Conservation (phyloP, 2,888 invertebrate species). For the Thera britannica region DNA sequence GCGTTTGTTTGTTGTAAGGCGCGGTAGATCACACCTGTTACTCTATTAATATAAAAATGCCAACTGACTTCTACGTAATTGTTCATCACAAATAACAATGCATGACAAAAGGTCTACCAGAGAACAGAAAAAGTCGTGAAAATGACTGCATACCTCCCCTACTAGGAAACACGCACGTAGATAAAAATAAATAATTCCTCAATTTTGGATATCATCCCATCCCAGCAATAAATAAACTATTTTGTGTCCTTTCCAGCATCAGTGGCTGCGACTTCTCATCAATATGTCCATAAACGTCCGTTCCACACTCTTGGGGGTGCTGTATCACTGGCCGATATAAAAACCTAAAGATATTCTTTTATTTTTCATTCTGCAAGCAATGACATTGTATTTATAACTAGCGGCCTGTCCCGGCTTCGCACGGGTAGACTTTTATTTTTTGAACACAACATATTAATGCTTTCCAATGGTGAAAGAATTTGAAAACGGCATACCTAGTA, state of each 20-base stretch:
- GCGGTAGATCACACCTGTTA: neutral
- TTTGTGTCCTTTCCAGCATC: slow-evolving; percentile 26
- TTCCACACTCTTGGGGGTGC: slow-evolving; percentile 47
- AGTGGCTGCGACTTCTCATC: slow-evolving; percentile 35
- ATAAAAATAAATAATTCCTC: slow-evolving; percentile 26
- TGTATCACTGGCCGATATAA: slow-evolving; percentile 51
- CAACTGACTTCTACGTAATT: neutral
- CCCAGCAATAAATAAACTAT: slow-evolving; percentile 27
- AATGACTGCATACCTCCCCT: too few relatives aligned
- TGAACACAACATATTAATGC: too few relatives aligned
- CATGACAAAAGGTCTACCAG: too few relatives aligned
- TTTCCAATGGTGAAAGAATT: too few relatives aligned
- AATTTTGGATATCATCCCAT: slow-evolving; percentile 14
- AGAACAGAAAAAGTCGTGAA: too few relatives aligned
- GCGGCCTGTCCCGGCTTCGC: too few relatives aligned
- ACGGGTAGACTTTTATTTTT: too few relatives aligned
- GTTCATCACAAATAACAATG: too few relatives aligned
- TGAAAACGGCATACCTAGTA: too few relatives aligned
- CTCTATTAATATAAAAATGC: neutral
- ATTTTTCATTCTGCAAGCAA: slow-evolving; percentile 36
- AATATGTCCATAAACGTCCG: slow-evolving; percentile 50
- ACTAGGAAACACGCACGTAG: slow-evolving; percentile 10
- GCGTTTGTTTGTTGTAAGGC: neutral
- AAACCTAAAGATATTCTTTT: slow-evolving; percentile 53
- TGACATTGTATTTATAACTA: neutral